A percentile compares a stretch with the other conserved stretches of the same genome.
phyloP scores from a whole-genome alignment of 1,140 invertebrate genomes.

The Aradophagus sp. region DNA sequence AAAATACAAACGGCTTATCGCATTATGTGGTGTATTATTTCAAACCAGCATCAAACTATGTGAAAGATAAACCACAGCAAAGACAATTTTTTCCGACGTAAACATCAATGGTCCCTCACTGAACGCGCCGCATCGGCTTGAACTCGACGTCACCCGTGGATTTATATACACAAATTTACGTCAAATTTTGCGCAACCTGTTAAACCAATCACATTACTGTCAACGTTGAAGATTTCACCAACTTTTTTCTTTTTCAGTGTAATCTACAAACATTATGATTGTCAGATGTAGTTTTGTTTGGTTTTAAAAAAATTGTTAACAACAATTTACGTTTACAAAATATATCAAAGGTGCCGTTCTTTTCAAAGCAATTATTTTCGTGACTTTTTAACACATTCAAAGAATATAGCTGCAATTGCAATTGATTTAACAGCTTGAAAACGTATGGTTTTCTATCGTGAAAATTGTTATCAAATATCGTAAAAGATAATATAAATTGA shows the following conservation, averaged over 20 bases:
- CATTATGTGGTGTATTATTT: slow-evolving; percentile 42
- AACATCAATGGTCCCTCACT: slow-evolving; percentile 37
- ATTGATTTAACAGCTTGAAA: no score
- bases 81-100: slow-evolving; percentile 40
- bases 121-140: slow-evolving; percentile 21
- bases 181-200: slow-evolving; percentile 7
- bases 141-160: slow-evolving; percentile 14
- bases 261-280: no score
- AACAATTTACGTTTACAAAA: no score
- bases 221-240: slow-evolving; percentile 8
- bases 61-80: slow-evolving; percentile 32
- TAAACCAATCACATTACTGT: slow-evolving; percentile 34
- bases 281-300: no score
- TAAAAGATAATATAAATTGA: no score
- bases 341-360: no score
- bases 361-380: no score
- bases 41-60: slow-evolving; percentile 33
- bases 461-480: no score
- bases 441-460: no score
- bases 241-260: background rate
- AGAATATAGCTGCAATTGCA: no score
- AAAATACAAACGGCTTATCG: slow-evolving; percentile 41
- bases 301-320: background rate
- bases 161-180: slow-evolving; percentile 24
- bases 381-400: no score